Evolutionary conservation across 2,888 invertebrate genomes (phyloP), one percentile per base, ranked within the genome.

Genomic region (Blera fallax): DNA sequence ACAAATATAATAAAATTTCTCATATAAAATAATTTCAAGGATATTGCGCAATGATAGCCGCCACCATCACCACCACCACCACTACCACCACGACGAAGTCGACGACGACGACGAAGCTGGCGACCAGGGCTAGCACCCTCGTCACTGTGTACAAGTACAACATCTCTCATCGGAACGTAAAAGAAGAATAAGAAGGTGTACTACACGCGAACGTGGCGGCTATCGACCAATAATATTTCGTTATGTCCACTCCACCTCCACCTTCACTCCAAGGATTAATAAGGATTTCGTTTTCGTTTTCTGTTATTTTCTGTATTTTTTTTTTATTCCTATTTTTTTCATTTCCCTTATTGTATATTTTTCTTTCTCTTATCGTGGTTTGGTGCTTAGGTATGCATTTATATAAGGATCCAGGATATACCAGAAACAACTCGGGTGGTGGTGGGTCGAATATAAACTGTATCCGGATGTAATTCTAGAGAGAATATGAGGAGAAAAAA

Each of bases 11-110:
- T 85, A 85, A 85, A 85, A 85, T 67, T 85, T 60, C 81, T 85
- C 85, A 81, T 85, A 85, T 85, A 81, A 85, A 85, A 85, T 85
- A 85, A 81, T 85, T 85, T 85, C 81, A 81, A 81, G 85, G 85
- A 85, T 85, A 85, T 85, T 85, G 85, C 85, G 85, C 85, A 85
- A 85, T 85, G 85, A 81, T 85, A 76, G 72, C 76, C 52, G 60
- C 56, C 58, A 65, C 72, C 72, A 50, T 11, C 60, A 60, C 37
- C 32, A 45, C 50, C 45, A 16, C 54, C 40, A 54, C 34, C 56
- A 56, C 32, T 18, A 52, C 56, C 21, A 70, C 69, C 54, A 67
- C 60, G 52, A 67, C 10, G 45, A 50, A 50, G 48, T 18, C 2
- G 29, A 21, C 29, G n/a, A 45, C 64, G n/a, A n/a, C n/a, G n/a